Evolutionary conservation across 37 sponge, comb jelly and placozoan genomes (phyloP).

Genomic region (Petrosia ficiformis): DNA sequence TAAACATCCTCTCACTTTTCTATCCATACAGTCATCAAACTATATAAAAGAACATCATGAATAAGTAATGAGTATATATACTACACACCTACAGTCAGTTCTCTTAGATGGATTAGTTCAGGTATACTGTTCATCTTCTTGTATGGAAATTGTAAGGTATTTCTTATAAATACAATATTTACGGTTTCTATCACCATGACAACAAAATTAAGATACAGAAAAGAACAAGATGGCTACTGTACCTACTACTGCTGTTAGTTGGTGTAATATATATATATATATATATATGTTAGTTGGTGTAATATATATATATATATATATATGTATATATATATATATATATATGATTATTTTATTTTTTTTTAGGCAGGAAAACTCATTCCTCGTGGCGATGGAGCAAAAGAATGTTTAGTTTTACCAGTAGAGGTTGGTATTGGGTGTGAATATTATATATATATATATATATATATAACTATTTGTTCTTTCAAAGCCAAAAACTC

Average conservation of each 20-base stretch:
- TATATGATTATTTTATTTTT: background rate
- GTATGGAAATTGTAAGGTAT: no score
- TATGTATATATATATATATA: background rate
- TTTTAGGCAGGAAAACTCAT: slow-evolving; percentile 75
- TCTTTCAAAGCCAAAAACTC: slow-evolving; percentile 28
- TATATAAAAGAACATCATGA: slow-evolving; percentile 1
- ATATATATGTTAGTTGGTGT: no score
- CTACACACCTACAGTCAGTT: background rate
- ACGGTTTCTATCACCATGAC: no score
- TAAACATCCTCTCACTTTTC: background rate
- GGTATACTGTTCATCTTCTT: no score
- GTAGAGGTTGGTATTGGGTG: slow-evolving; percentile 14
- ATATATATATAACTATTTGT: background rate
- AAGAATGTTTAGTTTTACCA: slow-evolving; percentile 55
- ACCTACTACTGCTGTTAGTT: no score
- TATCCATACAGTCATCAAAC: background rate
- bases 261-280: no score
- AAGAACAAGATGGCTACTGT: no score
- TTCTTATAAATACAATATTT: no score
- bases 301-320: no score
- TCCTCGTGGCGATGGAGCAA: slow-evolving; percentile 37
- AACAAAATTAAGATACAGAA: no score
- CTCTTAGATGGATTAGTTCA: background rate
- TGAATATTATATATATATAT: background rate
- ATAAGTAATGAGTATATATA: background rate